Evolutionary conservation across 2,888 invertebrate species (phyloP).

Genomic region (Alloscopus bannaensis): DNA sequence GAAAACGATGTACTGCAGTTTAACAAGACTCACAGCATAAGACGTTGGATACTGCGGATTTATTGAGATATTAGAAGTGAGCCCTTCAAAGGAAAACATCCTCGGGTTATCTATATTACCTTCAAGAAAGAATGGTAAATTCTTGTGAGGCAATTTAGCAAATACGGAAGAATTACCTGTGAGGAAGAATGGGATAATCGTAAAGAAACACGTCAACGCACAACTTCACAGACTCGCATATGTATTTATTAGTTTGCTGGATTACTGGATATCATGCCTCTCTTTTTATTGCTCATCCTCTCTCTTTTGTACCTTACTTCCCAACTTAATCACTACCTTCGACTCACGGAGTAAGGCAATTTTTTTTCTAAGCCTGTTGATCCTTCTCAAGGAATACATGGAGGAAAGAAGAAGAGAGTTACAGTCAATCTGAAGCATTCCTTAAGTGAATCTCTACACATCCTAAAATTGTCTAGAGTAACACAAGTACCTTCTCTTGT

Average conservation of each 20-base stretch:
- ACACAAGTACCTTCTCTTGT: background rate
- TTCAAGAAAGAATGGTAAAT: background rate
- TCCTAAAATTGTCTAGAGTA: background rate
- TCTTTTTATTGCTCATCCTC: conserved; percentile 15
- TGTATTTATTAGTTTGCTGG: background rate
- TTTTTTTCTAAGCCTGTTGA: background rate
- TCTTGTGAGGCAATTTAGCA: background rate
- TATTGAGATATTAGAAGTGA: too few species aligned
- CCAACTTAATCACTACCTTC: background rate
- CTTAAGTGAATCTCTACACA: background rate
- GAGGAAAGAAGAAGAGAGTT: background rate
- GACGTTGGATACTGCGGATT: too few species aligned
- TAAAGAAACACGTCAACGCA: background rate
- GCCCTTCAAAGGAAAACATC: too few species aligned
- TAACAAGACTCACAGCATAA: too few species aligned
- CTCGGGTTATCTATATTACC: background rate
- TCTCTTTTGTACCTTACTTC: background rate
- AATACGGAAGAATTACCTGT: conserved; percentile 12
- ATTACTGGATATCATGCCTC: background rate
- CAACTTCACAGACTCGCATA: background rate
- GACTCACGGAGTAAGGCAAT: background rate
- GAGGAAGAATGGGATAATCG: background rate
- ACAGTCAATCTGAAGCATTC: background rate
- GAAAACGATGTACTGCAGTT: too few species aligned
- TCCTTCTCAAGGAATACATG: too few species aligned